phyloP scores from a whole-genome alignment of 2,113 vertebrate species.

The Todiramphus chloris region DNA sequence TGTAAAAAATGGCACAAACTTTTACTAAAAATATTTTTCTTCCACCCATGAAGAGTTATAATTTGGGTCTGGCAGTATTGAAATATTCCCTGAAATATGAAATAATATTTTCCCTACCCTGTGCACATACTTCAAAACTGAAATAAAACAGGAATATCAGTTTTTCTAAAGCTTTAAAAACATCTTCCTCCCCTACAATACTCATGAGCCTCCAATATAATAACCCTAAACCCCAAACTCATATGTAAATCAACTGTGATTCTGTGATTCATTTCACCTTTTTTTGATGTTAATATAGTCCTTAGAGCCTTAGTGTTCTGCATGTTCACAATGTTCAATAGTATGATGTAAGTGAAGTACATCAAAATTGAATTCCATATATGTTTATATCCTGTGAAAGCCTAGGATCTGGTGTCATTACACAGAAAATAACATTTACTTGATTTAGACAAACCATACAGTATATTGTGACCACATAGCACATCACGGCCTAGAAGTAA shows the following conservation, averaged over 20 bases:
- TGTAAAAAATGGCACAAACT: background rate
- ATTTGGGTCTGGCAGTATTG: background rate
- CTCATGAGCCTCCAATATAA: background rate
- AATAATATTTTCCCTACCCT: background rate
- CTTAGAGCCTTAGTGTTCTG: background rate
- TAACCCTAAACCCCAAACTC: background rate
- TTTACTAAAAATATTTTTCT: background rate
- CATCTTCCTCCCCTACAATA: background rate
- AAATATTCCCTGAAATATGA: background rate
- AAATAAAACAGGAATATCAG: background rate
- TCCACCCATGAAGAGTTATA: background rate
- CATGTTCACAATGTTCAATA: background rate
- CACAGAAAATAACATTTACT: background rate
- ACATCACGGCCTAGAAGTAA: background rate
- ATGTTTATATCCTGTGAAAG: background rate
- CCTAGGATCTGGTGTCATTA: background rate
- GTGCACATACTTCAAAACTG: background rate
- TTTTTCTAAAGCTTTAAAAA: background rate
- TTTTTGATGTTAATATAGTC: background rate
- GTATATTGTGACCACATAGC: background rate
- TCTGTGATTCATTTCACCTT: background rate
- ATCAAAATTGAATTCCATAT: background rate
- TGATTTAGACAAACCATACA: background rate
- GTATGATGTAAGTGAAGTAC: background rate
- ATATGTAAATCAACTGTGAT: background rate